Percentiles rank a stretch among this genome's conserved stretches.
Conservation (phyloP, 2,888 invertebrate species). For the Dione vanillae region DNA sequence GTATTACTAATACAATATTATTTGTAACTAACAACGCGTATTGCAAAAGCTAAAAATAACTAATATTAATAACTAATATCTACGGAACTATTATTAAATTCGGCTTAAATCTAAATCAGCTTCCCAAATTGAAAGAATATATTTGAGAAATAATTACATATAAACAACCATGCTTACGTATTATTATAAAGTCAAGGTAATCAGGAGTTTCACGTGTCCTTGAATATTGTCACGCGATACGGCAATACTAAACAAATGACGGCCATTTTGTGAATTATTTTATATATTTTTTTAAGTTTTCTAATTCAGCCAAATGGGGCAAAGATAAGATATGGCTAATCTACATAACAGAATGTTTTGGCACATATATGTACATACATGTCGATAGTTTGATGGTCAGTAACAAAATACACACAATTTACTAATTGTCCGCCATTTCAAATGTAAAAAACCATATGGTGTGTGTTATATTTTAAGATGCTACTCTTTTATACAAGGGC, state of each 20-base stretch:
- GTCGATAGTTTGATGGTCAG: conserved; percentile 1
- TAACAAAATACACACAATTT: background rate
- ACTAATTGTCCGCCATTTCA: background rate
- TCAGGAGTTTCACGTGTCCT: conserved; percentile 45
- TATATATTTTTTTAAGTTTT: conserved; percentile 7
- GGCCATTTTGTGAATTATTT: conserved; percentile 21
- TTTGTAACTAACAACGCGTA: conserved; percentile 20
- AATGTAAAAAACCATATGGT: background rate
- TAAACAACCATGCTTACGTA: conserved; percentile 28
- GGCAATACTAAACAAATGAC: conserved; percentile 45
- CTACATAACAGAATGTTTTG: conserved; percentile 34
- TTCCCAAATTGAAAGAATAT: conserved; percentile 7
- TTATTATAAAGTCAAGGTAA: conserved; percentile 46
- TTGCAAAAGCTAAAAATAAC: conserved; percentile 15
- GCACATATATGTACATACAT: conserved; percentile 39
- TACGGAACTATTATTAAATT: conserved; percentile 18
- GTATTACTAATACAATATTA: conserved; percentile 27
- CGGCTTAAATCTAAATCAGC: conserved; percentile 14
- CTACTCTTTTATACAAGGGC: background rate
- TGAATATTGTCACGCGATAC: conserved; percentile 52
- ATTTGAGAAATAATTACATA: conserved; percentile 1
- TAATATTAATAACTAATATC: background rate
- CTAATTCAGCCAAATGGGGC: conserved; percentile 11
- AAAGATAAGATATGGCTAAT: conserved; percentile 25
- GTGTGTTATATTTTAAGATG: background rate